phyloP scores from a whole-genome alignment of 2,113 vertebrate species.

The Phoxinus phoxinus region DNA sequence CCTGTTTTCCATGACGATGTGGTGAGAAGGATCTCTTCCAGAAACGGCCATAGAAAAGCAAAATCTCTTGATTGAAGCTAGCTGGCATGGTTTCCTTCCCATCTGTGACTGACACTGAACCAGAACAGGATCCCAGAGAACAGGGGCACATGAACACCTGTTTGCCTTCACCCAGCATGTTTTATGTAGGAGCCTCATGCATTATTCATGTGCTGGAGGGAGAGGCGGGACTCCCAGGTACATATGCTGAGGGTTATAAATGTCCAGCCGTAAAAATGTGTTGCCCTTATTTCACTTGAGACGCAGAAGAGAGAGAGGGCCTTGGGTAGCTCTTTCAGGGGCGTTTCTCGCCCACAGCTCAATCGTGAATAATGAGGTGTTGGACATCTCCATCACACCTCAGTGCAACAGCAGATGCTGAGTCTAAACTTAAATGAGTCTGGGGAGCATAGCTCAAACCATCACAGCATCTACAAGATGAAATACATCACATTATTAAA shows the following conservation, averaged over 20 bases:
- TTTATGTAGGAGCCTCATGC: constrained; percentile 59
- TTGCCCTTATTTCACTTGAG: constrained; percentile 28
- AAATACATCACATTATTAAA: constrained; percentile 18
- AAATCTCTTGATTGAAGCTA: constrained; percentile 10
- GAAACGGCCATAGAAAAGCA: constrained; percentile 14
- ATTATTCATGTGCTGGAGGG: constrained; percentile 61
- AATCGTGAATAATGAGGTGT: neutral
- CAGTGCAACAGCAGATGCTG: constrained; percentile 17
- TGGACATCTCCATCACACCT: constrained; percentile 32
- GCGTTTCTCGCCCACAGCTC: neutral
- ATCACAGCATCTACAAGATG: neutral
- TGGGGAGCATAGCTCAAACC: neutral
- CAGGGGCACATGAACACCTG: constrained; percentile 56
- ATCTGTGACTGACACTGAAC: constrained; percentile 53
- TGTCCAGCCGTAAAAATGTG: constrained; percentile 36
- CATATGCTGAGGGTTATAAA: constrained; percentile 47
- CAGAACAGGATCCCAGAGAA: constrained; percentile 34
- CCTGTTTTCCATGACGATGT: neutral
- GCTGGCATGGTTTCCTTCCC: constrained; percentile 12
- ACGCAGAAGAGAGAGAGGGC: constrained; percentile 1
- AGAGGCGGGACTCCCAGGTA: constrained; percentile 29
- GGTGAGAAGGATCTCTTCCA: neutral
- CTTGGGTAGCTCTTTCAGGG: constrained; percentile 25
- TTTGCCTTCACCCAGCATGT: constrained; percentile 54
- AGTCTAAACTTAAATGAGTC: constrained; percentile 23